Conservation (phyloP, 92 coral and sea anemone genomes). For the Pocillopora grandis region DNA sequence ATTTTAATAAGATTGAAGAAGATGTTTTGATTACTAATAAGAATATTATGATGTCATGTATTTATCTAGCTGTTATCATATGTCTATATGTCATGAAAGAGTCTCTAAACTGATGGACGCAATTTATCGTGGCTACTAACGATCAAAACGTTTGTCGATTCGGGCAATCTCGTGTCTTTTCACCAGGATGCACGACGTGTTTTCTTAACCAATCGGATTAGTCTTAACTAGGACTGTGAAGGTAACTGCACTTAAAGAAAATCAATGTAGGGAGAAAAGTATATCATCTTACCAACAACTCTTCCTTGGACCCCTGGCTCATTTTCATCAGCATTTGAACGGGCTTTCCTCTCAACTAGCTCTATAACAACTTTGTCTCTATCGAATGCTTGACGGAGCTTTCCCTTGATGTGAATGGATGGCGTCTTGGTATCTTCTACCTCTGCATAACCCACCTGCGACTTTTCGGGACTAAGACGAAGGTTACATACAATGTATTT, state of each 20-base stretch:
- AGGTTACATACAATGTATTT: constrained; percentile 65
- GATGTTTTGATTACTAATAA: no score
- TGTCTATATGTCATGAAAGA: no score
- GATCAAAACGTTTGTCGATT: no score
- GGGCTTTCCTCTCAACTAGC: constrained; percentile 1
- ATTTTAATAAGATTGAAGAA: not conserved
- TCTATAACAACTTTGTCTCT: constrained; percentile 88
- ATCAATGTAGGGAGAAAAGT: not conserved
- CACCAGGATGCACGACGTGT: no score
- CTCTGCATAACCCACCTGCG: constrained; percentile 57
- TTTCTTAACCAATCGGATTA: no score
- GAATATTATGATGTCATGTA: no score
- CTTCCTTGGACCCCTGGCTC: constrained; percentile 31
- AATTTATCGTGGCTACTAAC: no score
- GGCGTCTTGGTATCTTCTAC: constrained; percentile 80
- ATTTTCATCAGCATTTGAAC: constrained; percentile 3
- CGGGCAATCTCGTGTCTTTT: no score
- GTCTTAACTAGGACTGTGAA: no score
- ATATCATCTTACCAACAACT: constrained; percentile 50
- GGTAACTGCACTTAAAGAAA: not conserved
- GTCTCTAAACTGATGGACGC: no score
- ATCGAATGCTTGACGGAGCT: constrained; percentile 75
- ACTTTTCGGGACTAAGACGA: constrained; percentile 53
- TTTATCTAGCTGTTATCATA: no score
- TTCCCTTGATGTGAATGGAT: constrained; percentile 77